Evolutionary conservation across 1,140 invertebrate genomes (phyloP).

Genomic region (Brachionus sp.): DNA sequence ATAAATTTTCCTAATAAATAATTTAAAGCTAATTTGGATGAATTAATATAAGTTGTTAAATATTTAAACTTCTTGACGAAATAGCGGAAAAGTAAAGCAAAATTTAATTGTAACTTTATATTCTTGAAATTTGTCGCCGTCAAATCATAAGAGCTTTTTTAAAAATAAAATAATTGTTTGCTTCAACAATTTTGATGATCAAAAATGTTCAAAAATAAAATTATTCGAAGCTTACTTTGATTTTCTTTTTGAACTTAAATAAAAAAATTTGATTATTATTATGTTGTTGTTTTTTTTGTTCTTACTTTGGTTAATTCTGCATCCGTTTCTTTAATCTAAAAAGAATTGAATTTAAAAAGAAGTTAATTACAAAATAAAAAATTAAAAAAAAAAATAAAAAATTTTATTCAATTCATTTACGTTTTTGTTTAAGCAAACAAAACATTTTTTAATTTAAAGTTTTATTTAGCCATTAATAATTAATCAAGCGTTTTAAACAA

Average conservation of each 20-base stretch:
- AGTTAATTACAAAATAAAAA: too few relatives aligned
- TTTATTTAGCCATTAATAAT: too few relatives aligned
- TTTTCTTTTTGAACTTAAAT: slow-evolving; percentile 18
- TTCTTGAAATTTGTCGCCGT: background rate
- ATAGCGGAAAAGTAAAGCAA: background rate
- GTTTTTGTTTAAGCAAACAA: too few relatives aligned
- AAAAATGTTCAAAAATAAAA: background rate
- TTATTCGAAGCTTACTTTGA: background rate
- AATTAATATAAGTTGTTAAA: background rate
- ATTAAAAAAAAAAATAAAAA: too few relatives aligned
- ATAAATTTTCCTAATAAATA: background rate
- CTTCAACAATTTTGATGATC: background rate
- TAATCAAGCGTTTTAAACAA: too few relatives aligned
- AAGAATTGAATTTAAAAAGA: background rate
- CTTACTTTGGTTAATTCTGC: slow-evolving; percentile 38
- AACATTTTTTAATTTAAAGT: too few relatives aligned
- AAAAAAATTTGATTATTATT: background rate
- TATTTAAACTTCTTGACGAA: background rate
- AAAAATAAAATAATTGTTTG: slow-evolving; percentile 11
- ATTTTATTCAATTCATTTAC: too few relatives aligned
- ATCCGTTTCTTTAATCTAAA: slow-evolving; percentile 37
- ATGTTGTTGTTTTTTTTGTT: background rate
- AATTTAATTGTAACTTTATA: background rate
- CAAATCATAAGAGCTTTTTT: background rate
- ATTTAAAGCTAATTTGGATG: background rate